Evolutionary conservation across 2,888 invertebrate species (phyloP).

Genomic region (Eueremaeus valkanovi): DNA sequence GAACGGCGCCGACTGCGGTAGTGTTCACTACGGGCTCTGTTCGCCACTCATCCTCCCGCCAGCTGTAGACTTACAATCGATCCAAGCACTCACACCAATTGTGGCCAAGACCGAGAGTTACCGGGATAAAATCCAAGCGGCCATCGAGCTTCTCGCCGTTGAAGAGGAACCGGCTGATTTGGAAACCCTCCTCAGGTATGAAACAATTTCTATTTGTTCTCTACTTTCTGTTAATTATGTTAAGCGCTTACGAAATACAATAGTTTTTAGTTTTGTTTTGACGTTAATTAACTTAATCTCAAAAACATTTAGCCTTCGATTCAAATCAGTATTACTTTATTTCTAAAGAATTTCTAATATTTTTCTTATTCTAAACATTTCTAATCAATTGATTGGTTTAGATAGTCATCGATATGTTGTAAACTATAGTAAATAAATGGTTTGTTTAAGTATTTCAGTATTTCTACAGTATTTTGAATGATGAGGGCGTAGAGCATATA

Average conservation of each 20-base stretch:
- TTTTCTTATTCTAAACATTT: no score
- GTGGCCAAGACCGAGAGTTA: constrained; percentile 32
- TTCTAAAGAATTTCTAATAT: no score
- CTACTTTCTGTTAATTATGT: no score
- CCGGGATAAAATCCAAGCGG: constrained; percentile 37
- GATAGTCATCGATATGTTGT: no score
- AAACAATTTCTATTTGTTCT: no score
- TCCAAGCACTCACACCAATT: constrained; percentile 26
- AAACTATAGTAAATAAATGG: no score
- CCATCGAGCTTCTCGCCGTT: constrained; percentile 50
- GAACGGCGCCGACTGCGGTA: constrained; percentile 44
- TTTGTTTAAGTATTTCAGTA: background rate
- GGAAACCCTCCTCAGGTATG: constrained; percentile 49
- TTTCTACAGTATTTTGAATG: background rate
- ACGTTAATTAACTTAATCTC: no score
- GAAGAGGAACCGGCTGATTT: constrained; percentile 64
- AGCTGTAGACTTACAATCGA: constrained; percentile 33
- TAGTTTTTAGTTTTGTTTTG: no score
- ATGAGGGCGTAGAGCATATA: background rate
- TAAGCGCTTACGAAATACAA: no score
- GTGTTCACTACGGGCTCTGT: constrained; percentile 46
- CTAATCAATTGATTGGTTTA: no score
- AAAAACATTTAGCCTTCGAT: no score
- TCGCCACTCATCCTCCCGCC: constrained; percentile 44
- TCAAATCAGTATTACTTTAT: no score